Percentiles rank a stretch among this genome's conserved stretches.
These are phyloP conservation scores for Cyprinodon tularosa DNA, from an alignment of 2,113 vertebrate species.

Conservation along the genomic window DNA sequence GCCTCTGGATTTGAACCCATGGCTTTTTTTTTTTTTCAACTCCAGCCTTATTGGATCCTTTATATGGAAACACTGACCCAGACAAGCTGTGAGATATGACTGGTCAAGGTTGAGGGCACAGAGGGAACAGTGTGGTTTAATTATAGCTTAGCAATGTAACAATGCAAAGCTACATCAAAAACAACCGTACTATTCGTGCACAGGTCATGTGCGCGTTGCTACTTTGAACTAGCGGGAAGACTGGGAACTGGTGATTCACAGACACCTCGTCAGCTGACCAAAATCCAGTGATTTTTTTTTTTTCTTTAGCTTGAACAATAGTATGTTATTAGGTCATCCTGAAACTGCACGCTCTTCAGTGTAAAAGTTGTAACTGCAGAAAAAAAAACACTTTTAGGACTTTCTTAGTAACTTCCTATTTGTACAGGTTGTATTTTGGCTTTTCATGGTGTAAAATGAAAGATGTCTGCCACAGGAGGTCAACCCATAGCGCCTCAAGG, in stretches of 20 bases:
- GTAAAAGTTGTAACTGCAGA: not conserved
- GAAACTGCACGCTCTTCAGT: no score
- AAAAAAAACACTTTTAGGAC: not conserved
- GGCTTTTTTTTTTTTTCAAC: slow-evolving; percentile 6
- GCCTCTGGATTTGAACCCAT: slow-evolving; percentile 42
- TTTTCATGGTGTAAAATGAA: no score
- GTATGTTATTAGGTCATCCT: no score
- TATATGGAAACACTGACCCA: slow-evolving; percentile 49
- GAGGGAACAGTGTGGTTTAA: slow-evolving; percentile 41
- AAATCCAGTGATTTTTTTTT: not conserved
- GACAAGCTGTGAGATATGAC: slow-evolving; percentile 38
- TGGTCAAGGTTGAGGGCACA: slow-evolving; percentile 36
- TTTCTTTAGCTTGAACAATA: not conserved
- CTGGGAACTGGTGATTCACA: not conserved
- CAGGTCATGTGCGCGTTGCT: not conserved
- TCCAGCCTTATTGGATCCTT: slow-evolving; percentile 22
- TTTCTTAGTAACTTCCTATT: no score
- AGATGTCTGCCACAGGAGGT: no score
- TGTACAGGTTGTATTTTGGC: no score
- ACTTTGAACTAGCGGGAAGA: slow-evolving; percentile 6
- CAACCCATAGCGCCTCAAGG: no score
- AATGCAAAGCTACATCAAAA: slow-evolving; percentile 22
- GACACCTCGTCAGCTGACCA: not conserved
- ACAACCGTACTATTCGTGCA: slow-evolving; percentile 6
- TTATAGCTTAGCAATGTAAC: slow-evolving; percentile 50